These are phyloP conservation scores for Ctenopoma kingsleyae DNA, from an alignment of 2,797 vertebrate species.

Conservation along the genomic window DNA sequence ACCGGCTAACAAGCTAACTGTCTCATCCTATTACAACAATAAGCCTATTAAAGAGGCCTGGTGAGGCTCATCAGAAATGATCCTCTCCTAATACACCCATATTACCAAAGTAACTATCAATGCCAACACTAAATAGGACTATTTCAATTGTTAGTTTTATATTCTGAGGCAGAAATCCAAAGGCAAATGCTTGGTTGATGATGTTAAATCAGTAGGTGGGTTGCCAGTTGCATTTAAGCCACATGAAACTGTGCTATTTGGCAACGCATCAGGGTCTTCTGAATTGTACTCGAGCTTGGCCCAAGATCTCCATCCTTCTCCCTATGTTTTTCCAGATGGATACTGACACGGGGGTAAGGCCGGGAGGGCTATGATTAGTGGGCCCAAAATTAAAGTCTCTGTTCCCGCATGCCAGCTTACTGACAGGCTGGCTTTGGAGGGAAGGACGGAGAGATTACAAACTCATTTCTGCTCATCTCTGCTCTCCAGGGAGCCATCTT, in stretches of 20 bases:
- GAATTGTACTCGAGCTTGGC: slow-evolving; percentile 27
- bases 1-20: slow-evolving; percentile 32
- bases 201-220: slow-evolving; percentile 25
- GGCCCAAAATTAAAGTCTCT: slow-evolving; percentile 59
- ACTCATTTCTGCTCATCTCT: slow-evolving; percentile 61
- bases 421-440: slow-evolving; percentile 59
- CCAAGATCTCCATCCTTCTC: slow-evolving; percentile 16
- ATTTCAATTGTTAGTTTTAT: slow-evolving; percentile 19
- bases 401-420: slow-evolving; percentile 56
- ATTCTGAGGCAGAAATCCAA: slow-evolving; percentile 28
- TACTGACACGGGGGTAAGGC: slow-evolving; percentile 59
- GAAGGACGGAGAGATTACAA: slow-evolving; percentile 54
- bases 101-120: slow-evolving; percentile 31
- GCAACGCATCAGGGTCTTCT: slow-evolving; percentile 29
- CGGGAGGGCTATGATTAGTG: slow-evolving; percentile 61
- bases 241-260: slow-evolving; percentile 44
- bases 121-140: slow-evolving; percentile 20
- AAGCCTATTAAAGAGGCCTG: slow-evolving; percentile 49
- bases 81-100: slow-evolving; percentile 36
- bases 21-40: slow-evolving; percentile 46
- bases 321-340: slow-evolving; percentile 67
- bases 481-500: slow-evolving; percentile 32
- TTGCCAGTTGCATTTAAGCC: slow-evolving; percentile 15
- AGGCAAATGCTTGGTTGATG: slow-evolving; percentile 34
- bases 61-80: slow-evolving; percentile 27